These are phyloP conservation scores for Prostheceraeus crozeri DNA, from an alignment of 2,888 invertebrate species.

Conservation along the genomic window DNA sequence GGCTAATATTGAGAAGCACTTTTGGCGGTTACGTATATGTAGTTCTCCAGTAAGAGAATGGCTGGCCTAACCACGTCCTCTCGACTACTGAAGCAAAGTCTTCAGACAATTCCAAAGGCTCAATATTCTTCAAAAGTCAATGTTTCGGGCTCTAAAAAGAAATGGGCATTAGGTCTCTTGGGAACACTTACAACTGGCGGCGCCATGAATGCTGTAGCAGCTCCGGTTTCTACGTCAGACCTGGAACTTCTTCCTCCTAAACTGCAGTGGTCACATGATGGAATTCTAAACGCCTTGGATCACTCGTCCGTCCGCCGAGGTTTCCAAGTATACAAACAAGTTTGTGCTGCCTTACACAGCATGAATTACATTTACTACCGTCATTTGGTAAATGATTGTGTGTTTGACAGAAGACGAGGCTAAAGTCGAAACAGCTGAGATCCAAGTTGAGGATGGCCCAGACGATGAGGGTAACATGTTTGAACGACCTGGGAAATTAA, in stretches of 20 bases:
- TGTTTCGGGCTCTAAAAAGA: too few species aligned
- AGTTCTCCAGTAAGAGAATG: too few species aligned
- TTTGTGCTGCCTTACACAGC: constrained; percentile 96
- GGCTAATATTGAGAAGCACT: too few species aligned
- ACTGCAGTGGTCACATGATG: constrained; percentile 30
- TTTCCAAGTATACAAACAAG: constrained; percentile 60
- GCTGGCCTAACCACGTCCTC: too few species aligned
- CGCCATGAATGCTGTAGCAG: neutral
- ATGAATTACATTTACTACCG: constrained; percentile 84
- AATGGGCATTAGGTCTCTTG: too few species aligned
- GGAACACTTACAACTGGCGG: too few species aligned
- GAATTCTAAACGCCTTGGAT: constrained; percentile 10
- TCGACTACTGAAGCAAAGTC: too few species aligned
- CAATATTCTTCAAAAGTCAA: too few species aligned
- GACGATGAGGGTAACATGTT: constrained; percentile 76
- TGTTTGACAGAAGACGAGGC: constrained; percentile 89
- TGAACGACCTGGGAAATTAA: constrained; percentile 84
- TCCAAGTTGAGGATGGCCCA: constrained; percentile 65
- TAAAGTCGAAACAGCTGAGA: constrained; percentile 86
- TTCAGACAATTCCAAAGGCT: too few species aligned
- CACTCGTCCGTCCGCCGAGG: constrained; percentile 35
- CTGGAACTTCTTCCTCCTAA: constrained; percentile 26
- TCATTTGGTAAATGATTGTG: constrained; percentile 76
- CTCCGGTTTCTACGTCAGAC: constrained; percentile 27
- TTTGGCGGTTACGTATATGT: too few species aligned